Percentiles rank a stretch among this genome's conserved stretches.
Conservation (phyloP, 2,888 invertebrate genomes). For the Sarcophaga caerulescens region DNA sequence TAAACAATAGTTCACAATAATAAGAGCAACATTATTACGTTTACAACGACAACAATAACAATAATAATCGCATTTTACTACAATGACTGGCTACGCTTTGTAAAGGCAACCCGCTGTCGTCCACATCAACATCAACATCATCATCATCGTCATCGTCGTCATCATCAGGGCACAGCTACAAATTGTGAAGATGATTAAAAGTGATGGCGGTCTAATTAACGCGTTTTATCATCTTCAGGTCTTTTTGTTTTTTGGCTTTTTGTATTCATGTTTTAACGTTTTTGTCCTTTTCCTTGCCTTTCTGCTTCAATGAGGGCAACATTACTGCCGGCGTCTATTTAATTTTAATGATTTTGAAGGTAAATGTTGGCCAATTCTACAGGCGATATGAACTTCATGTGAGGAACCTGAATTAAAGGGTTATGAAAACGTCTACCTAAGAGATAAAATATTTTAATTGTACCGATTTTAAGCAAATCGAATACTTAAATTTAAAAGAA, state of each 20-base stretch:
- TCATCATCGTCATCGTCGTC: neutral
- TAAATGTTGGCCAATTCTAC: neutral
- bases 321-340: neutral
- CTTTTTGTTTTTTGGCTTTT: slow-evolving; percentile 15
- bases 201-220: slow-evolving; percentile 74
- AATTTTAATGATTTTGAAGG: neutral
- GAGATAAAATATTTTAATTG: neutral
- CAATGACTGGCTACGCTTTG: slow-evolving; percentile 23
- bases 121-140: neutral
- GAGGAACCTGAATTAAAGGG: too few relatives aligned
- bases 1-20: slow-evolving; percentile 48
- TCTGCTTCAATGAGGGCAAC: neutral
- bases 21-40: slow-evolving; percentile 41
- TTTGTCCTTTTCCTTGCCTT: neutral
- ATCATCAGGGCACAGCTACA: slow-evolving; percentile 47
- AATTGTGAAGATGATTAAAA: slow-evolving; percentile 70
- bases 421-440: neutral
- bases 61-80: slow-evolving; percentile 57
- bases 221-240: slow-evolving; percentile 71
- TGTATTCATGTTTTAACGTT: slow-evolving; percentile 11
- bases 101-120: too few relatives aligned
- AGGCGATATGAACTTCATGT: neutral
- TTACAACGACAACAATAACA: slow-evolving; percentile 37
- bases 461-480: neutral
- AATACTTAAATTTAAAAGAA: neutral